These are phyloP conservation scores for Netelia fuscicornis DNA, from an alignment of 2,888 invertebrate species.

Conservation along the genomic window DNA sequence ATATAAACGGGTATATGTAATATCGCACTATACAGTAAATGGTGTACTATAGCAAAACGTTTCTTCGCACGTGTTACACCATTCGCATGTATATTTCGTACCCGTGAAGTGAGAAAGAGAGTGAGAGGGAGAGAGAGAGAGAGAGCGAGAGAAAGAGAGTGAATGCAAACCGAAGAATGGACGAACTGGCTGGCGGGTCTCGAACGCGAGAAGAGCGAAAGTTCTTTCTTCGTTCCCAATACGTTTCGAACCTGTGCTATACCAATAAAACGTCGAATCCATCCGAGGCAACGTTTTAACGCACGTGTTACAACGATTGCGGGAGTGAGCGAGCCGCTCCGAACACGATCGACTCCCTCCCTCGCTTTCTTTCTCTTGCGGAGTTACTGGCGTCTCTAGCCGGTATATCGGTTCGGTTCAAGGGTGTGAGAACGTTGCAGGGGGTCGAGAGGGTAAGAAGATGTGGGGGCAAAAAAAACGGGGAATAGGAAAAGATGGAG, in stretches of 20 bases:
- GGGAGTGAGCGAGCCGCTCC: slow-evolving; percentile 54
- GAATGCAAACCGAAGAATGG: slow-evolving; percentile 52
- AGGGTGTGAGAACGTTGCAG: slow-evolving; percentile 59
- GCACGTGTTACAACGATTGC: slow-evolving; percentile 69
- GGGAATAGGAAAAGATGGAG: slow-evolving; percentile 59
- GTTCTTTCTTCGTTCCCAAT: slow-evolving; percentile 65
- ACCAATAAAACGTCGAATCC: slow-evolving; percentile 71
- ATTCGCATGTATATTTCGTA: slow-evolving; percentile 67
- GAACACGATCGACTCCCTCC: slow-evolving; percentile 58
- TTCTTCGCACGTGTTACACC: slow-evolving; percentile 71
- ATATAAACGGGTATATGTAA: slow-evolving; percentile 44
- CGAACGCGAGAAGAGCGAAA: slow-evolving; percentile 59
- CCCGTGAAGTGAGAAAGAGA: slow-evolving; percentile 36
- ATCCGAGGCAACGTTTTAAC: slow-evolving; percentile 70
- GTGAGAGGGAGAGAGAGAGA: slow-evolving; percentile 33
- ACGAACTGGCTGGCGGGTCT: slow-evolving; percentile 49
- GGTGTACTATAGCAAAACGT: slow-evolving; percentile 47
- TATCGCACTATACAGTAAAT: slow-evolving; percentile 18
- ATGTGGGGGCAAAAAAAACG: slow-evolving; percentile 56
- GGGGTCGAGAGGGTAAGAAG: slow-evolving; percentile 64
- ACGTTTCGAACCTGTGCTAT: slow-evolving; percentile 57
- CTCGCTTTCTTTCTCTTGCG: slow-evolving; percentile 27
- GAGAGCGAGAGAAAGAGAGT: slow-evolving; percentile 49
- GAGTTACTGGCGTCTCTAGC: slow-evolving; percentile 45
- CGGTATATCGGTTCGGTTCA: slow-evolving; percentile 51